Base-by-base conservation (phyloP, 2,888 invertebrate species). In the Ochlodes sylvanus region DNA sequence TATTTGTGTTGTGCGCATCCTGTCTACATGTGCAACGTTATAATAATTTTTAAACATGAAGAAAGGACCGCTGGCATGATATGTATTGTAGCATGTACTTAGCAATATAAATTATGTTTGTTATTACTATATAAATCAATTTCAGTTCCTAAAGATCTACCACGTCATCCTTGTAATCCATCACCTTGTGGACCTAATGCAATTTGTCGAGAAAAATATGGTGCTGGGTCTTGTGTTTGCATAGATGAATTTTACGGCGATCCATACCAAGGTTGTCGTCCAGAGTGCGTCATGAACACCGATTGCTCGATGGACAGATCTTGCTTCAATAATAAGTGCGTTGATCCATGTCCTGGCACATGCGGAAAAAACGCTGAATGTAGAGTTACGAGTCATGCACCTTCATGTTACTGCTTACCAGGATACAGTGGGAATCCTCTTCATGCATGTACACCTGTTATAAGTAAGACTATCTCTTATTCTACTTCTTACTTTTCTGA, bases 141-240 rank as follows among this genome's bases (percentile, higher is more conserved):
- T 94, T 90, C 93, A 94, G 93, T 82, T 83, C 80, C 90, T 75
- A 92, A 87, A 91, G 95, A 95, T 81, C 90, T 89, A 79, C 95
- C 94, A 79, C 94, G 90, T 83, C 95, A 96, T 82, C 96, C 97
- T 74, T 97, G 97, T 87, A 95, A 95, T 86, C 96, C 96, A 75
- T 95, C 96, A 74, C 97, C 97, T 63, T 97, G 97, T 85, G 97
- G 97, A 74, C 92, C 96, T 68, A 97, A 97, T 88, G 96, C 97
- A 62, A 88, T 96, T 72, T 97, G 97, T 88, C 95, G 95, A 79
- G 96, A 96, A 90, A 93, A 94, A 77, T 95, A 96, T 81, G 96
- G 96, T 81, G 96, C 95, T 75, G 97, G 96, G 78, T 95, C 97
- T 73, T 97, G 97, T 87, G 92, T 95, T 76, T 97, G 97, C 86